These are phyloP conservation scores for Stomatorhinus ivindoensis DNA, from an alignment of 2,113 vertebrate species.

Conservation along the genomic window DNA sequence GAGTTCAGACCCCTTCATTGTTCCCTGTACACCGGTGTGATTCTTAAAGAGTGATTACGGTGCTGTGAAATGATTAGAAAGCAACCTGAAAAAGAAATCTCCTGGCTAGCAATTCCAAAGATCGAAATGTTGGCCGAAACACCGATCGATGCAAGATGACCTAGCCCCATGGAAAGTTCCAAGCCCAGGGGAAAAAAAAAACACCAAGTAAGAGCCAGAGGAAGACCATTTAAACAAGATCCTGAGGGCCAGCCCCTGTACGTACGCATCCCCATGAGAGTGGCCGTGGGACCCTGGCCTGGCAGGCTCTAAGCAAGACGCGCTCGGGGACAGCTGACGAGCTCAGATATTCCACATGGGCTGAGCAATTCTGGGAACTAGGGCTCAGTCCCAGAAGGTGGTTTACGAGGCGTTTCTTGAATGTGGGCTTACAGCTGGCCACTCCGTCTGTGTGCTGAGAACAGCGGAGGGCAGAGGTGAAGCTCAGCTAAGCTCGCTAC, in stretches of 20 bases:
- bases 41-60: not conserved
- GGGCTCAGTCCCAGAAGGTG: conserved; percentile 84
- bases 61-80: not conserved
- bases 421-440: conserved; percentile 75
- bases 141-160: not conserved
- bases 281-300: conserved; percentile 75
- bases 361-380: conserved; percentile 71
- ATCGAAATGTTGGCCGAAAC: not conserved
- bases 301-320: conserved; percentile 57
- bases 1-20: not conserved
- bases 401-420: conserved; percentile 90
- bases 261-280: conserved; percentile 95
- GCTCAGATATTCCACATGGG: conserved; percentile 73
- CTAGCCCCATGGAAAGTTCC: not conserved
- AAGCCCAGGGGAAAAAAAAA: not conserved
- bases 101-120: not conserved
- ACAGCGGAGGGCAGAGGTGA: conserved; percentile 40
- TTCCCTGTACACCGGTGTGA: not conserved
- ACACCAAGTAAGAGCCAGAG: not conserved
- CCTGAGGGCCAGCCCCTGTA: conserved; percentile 38
- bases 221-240: not conserved
- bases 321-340: conserved; percentile 57
- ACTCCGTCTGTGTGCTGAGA: conserved; percentile 65
- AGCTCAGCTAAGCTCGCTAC: not conserved
- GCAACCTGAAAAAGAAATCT: not conserved